Conservation (phyloP, 2,888 invertebrate genomes). For the Cactoblastis cactorum region DNA sequence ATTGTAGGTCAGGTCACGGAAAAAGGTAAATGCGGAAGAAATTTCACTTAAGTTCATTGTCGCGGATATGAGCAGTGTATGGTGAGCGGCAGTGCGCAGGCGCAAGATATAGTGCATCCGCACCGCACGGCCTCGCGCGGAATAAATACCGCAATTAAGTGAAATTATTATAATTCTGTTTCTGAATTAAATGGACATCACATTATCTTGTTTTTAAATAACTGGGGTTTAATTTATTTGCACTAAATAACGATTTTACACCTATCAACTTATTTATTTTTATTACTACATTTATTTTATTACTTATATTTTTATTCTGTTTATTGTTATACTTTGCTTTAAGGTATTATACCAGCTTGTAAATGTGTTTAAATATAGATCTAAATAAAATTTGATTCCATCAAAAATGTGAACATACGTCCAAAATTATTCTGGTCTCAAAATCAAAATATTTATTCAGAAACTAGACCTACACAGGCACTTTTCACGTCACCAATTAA, state of each 20-base stretch:
- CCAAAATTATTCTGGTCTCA: too few relatives aligned
- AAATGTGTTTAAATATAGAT: too few relatives aligned
- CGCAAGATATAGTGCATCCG: slow-evolving; percentile 51
- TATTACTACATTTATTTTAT: not conserved
- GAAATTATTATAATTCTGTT: slow-evolving; percentile 75
- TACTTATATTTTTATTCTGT: too few relatives aligned
- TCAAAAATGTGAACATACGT: too few relatives aligned
- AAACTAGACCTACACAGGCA: too few relatives aligned
- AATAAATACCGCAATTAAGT: slow-evolving; percentile 76
- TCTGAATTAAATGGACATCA: slow-evolving; percentile 69
- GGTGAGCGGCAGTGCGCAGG: slow-evolving; percentile 41
- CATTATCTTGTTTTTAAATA: slow-evolving; percentile 61
- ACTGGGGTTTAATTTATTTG: slow-evolving; percentile 49
- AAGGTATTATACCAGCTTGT: too few relatives aligned
- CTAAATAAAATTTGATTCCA: too few relatives aligned
- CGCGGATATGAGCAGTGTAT: slow-evolving; percentile 41
- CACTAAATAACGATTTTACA: slow-evolving; percentile 27
- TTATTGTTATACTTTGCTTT: too few relatives aligned
- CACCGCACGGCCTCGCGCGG: slow-evolving; percentile 51
- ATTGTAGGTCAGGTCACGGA: slow-evolving; percentile 9
- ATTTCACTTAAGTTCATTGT: slow-evolving; percentile 49
- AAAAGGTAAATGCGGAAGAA: slow-evolving; percentile 11
- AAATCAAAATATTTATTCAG: too few relatives aligned
- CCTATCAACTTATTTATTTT: not conserved
- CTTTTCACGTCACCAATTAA: too few relatives aligned